These are phyloP conservation scores for Hybognathus amarus DNA, from an alignment of 2,797 vertebrate genomes.

Conservation along the genomic window DNA sequence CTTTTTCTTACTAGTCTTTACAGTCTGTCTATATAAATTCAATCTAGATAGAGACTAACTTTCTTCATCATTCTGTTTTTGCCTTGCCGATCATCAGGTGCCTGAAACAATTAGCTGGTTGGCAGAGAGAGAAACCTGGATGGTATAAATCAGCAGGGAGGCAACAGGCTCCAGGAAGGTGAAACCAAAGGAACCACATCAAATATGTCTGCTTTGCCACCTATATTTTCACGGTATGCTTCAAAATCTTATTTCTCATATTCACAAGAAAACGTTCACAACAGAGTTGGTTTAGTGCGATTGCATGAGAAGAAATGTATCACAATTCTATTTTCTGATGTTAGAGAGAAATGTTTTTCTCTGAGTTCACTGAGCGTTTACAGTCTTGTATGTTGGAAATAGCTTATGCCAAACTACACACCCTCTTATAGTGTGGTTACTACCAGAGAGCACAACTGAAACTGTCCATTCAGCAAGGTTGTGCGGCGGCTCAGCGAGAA, in stretches of 20 bases:
- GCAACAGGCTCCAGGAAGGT: constrained; percentile 55
- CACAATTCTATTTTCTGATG: not conserved
- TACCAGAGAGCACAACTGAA: constrained; percentile 7
- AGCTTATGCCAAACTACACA: constrained; percentile 27
- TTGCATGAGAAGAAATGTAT: not conserved
- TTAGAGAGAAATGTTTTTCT: not conserved
- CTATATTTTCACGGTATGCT: constrained; percentile 31
- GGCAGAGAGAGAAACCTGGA: constrained; percentile 23
- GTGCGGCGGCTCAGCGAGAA: constrained; percentile 61
- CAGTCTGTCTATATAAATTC: not conserved
- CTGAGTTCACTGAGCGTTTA: constrained; percentile 14
- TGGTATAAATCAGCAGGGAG: constrained; percentile 66
- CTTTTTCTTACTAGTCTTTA: not conserved
- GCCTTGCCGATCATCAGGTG: not conserved
- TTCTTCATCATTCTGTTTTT: not conserved
- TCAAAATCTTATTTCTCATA: constrained; percentile 15
- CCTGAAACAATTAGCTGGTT: constrained; percentile 35
- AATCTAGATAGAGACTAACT: not conserved
- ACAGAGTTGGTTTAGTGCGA: not conserved
- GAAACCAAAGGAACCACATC: constrained; percentile 71
- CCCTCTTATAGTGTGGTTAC: constrained; percentile 28
- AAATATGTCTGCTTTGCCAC: constrained; percentile 53
- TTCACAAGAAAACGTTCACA: not conserved
- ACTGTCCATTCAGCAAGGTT: constrained; percentile 30
- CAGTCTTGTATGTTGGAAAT: constrained; percentile 13